Conservation (phyloP, 2,797 vertebrate species). For the Valencia hispanica region DNA sequence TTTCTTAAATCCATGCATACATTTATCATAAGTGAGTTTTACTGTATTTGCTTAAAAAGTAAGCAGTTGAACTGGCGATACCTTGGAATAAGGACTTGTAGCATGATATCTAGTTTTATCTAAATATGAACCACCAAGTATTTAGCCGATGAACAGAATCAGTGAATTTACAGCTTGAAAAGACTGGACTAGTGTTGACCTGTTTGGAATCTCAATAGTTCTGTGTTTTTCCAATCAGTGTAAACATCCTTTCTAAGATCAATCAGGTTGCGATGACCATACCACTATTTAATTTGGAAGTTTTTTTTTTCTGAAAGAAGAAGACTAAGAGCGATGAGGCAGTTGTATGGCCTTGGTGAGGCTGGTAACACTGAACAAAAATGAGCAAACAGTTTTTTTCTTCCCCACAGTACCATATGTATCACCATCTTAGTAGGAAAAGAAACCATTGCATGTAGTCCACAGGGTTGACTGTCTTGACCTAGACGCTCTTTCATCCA, state of each 20-base stretch:
- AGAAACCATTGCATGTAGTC: slow-evolving; percentile 47
- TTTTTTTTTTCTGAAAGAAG: not conserved
- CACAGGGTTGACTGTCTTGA: slow-evolving; percentile 48
- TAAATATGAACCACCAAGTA: not conserved
- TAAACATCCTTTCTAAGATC: not conserved
- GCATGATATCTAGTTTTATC: not conserved
- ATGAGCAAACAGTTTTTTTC: not conserved
- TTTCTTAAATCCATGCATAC: not conserved
- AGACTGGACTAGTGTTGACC: not conserved
- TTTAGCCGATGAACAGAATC: not conserved
- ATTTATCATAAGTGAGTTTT: not conserved
- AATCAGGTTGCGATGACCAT: not conserved
- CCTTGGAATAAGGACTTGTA: not conserved
- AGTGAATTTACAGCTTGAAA: not conserved
- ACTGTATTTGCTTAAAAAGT: not conserved
- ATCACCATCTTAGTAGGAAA: slow-evolving; percentile 36
- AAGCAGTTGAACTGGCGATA: too few relatives aligned
- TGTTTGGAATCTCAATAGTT: not conserved
- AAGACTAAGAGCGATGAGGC: not conserved
- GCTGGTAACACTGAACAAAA: not conserved
- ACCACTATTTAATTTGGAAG: not conserved
- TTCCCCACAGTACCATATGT: slow-evolving; percentile 6
- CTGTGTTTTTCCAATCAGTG: not conserved
- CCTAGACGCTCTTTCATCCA: slow-evolving; percentile 62
- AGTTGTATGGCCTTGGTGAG: not conserved